Conservation (phyloP, 2,888 invertebrate species). For the Trichogramma evanescens region DNA sequence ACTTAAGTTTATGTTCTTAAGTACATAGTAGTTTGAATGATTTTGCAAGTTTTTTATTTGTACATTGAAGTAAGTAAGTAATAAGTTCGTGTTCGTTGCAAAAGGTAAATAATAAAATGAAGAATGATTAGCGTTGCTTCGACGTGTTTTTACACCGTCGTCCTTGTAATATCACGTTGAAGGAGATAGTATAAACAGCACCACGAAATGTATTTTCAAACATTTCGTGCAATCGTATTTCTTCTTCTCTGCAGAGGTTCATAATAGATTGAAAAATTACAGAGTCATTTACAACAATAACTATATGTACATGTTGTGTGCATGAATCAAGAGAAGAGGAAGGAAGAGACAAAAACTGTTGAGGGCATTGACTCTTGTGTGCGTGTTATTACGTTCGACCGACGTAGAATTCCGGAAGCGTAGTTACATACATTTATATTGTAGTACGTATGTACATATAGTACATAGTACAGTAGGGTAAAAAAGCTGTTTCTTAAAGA, state of each 20-base stretch:
- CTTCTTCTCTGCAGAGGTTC: neutral
- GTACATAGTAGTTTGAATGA: too few species aligned
- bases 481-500: conserved; percentile 26
- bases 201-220: conserved; percentile 4
- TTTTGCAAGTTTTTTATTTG: too few species aligned
- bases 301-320: neutral
- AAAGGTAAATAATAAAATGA: neutral
- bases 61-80: too few species aligned
- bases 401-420: conserved; percentile 26
- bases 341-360: conserved; percentile 1
- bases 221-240: conserved; percentile 1
- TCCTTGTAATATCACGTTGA: neutral
- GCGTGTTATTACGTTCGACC: conserved; percentile 29
- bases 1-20: too few species aligned
- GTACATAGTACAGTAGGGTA: neutral
- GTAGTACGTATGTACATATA: too few species aligned
- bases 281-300: conserved; percentile 14
- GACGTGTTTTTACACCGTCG: neutral
- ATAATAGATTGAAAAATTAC: conserved; percentile 18
- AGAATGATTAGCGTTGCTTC: neutral
- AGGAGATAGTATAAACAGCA: neutral
- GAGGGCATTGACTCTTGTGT: conserved; percentile 22
- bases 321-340: neutral
- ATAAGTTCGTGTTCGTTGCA: too few species aligned
- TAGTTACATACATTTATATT: neutral